phyloP scores from a whole-genome alignment of 92 coral and sea anemone genomes.

The Isaurus tuberculatus region DNA sequence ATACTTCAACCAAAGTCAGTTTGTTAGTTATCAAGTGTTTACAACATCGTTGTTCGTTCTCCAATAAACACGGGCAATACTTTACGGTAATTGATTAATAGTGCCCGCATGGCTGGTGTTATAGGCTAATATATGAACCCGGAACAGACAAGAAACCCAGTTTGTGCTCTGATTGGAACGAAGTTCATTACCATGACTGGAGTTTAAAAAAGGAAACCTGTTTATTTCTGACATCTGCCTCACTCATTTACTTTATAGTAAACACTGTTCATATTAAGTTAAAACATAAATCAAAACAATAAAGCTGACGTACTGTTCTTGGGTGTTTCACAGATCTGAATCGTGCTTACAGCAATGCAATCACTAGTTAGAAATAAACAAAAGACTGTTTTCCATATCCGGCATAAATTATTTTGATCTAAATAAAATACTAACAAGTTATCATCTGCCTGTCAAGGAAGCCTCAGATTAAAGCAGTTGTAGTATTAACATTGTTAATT shows the following conservation, averaged over 20 bases:
- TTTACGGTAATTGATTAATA: slow-evolving; percentile 38
- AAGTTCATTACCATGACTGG: neutral
- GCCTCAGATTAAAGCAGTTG: too few relatives aligned
- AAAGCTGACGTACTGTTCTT: neutral
- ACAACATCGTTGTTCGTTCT: neutral
- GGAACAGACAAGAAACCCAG: slow-evolving; percentile 33
- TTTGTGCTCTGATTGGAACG: neutral
- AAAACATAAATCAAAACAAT: neutral
- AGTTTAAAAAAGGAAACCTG: neutral
- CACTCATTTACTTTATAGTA: neutral
- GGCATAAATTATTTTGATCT: neutral
- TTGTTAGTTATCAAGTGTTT: neutral
- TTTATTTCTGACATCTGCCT: neutral
- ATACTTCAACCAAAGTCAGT: neutral
- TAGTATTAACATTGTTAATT: too few relatives aligned
- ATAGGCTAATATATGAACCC: slow-evolving; percentile 29
- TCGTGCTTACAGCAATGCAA: neutral
- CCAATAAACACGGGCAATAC: slow-evolving; percentile 16
- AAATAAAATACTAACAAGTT: too few relatives aligned
- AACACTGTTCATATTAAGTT: neutral
- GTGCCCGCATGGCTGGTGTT: slow-evolving; percentile 19
- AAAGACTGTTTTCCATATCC: neutral
- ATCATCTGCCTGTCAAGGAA: too few relatives aligned
- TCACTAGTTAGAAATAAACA: neutral
- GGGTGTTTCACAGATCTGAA: neutral